A percentile compares a stretch with the other conserved stretches of the same genome.
Conservation (phyloP, 2,797 vertebrate genomes). For the Cyclopterus lumpus region DNA sequence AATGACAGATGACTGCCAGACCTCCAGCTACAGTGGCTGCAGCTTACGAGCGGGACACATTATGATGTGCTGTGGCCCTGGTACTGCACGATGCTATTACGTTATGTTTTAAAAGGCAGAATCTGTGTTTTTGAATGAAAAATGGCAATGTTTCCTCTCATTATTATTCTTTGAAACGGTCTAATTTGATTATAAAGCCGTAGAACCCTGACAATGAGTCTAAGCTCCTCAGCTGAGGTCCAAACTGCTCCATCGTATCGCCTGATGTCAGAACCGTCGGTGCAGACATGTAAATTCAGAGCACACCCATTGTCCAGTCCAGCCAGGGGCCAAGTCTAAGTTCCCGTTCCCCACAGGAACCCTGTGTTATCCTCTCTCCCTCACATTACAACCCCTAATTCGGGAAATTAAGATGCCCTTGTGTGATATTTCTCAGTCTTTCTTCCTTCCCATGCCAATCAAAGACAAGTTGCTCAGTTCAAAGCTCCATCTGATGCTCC, state of each 20-base stretch:
- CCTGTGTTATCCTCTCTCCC: constrained; percentile 11
- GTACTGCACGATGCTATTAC: not conserved
- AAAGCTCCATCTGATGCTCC: constrained; percentile 77
- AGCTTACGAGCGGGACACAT: constrained; percentile 35
- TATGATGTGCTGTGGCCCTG: constrained; percentile 46
- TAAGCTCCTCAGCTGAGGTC: not conserved
- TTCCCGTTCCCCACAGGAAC: constrained; percentile 28
- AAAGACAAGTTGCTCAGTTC: constrained; percentile 77
- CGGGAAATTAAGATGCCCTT: constrained; percentile 76
- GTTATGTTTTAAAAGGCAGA: not conserved
- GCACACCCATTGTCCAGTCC: constrained; percentile 58
- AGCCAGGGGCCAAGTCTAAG: constrained; percentile 50
- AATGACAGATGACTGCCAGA: constrained; percentile 85
- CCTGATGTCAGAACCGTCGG: constrained; percentile 30
- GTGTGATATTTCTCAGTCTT: constrained; percentile 85
- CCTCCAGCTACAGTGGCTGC: constrained; percentile 15
- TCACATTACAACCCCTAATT: constrained; percentile 77
- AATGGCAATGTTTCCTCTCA: not conserved
- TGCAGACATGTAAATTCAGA: constrained; percentile 71
- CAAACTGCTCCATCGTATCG: constrained; percentile 10
- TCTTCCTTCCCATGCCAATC: constrained; percentile 82
- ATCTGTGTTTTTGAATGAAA: not conserved
- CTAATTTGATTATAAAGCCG: not conserved
- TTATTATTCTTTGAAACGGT: not conserved
- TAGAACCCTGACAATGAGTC: not conserved